A percentile compares a stretch with the other conserved stretches of the same genome.
Conservation (phyloP, 1,140 invertebrate genomes). For the Drosophila sp. region DNA sequence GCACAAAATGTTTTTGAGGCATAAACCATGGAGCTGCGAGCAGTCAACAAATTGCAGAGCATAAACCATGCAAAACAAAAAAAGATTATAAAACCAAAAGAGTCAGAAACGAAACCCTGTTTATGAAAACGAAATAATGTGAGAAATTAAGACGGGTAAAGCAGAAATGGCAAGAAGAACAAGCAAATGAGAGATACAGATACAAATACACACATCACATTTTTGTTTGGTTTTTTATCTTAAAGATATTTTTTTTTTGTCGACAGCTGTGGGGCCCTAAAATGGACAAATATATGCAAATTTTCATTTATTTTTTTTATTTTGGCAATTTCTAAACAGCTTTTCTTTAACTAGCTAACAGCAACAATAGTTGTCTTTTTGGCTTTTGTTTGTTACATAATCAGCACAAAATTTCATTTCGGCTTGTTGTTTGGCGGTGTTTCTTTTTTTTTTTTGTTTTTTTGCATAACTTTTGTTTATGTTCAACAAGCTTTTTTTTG, state of each 20-base stretch:
- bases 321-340: conserved; percentile 66
- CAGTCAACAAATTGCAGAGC: conserved; percentile 55
- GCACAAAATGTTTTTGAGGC: conserved; percentile 52
- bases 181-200: not conserved
- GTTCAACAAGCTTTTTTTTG: conserved; percentile 47
- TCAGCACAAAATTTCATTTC: conserved; percentile 48
- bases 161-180: conserved; percentile 10
- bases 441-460: conserved; percentile 13
- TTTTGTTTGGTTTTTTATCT: conserved; percentile 12
- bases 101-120: not conserved
- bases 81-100: conserved; percentile 19
- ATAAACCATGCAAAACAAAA: conserved; percentile 46
- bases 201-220: not conserved
- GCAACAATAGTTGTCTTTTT: conserved; percentile 44
- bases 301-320: conserved; percentile 15
- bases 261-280: conserved; percentile 4
- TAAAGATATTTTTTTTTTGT: not conserved
- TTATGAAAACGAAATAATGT: conserved; percentile 5
- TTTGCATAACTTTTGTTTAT: conserved; percentile 65
- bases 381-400: conserved; percentile 55
- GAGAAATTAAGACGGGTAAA: conserved; percentile 13
- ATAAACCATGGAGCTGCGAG: conserved; percentile 39
- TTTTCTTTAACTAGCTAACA: conserved; percentile 50
- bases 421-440: conserved; percentile 39
- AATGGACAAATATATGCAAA: conserved; percentile 7